phyloP scores from a whole-genome alignment of 2,797 vertebrate species.

The Triplophysa yarkandensis region DNA sequence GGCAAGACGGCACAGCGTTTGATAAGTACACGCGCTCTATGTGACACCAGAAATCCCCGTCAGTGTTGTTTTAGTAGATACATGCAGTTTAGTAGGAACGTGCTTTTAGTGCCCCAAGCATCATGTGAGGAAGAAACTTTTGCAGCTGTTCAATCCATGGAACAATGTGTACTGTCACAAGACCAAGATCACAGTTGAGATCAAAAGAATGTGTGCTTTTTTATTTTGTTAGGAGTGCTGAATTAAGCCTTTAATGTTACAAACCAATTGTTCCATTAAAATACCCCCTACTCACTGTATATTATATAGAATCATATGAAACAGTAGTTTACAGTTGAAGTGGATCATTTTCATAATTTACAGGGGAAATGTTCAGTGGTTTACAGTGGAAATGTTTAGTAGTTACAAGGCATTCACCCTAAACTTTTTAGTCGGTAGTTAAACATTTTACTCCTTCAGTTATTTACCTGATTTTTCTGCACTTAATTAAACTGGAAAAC shows the following conservation, averaged over 20 bases:
- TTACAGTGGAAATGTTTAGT: too few relatives aligned
- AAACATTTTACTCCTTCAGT: too few relatives aligned
- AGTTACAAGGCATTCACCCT: too few relatives aligned
- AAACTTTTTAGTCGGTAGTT: too few relatives aligned
- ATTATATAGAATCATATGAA: too few relatives aligned
- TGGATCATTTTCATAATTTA: not conserved
- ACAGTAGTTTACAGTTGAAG: not conserved
- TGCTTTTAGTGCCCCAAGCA: not conserved
- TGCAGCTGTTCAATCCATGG: not conserved
- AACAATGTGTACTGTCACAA: not conserved
- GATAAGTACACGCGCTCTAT: constrained; percentile 76
- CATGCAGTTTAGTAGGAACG: constrained; percentile 21
- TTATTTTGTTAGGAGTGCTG: not conserved
- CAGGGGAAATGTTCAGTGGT: not conserved
- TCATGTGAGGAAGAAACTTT: constrained; percentile 7
- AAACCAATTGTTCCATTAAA: too few relatives aligned
- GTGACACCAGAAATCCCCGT: constrained; percentile 69
- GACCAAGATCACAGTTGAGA: not conserved
- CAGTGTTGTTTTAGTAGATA: constrained; percentile 38
- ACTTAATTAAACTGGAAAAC: too few relatives aligned
- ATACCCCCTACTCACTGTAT: too few relatives aligned
- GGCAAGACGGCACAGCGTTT: constrained; percentile 73
- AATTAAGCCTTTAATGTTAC: not conserved
- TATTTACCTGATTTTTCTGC: too few relatives aligned
- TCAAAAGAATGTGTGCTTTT: not conserved